Base-by-base conservation (phyloP, 2,113 vertebrate genomes). In the Corydoras sp. region DNA sequence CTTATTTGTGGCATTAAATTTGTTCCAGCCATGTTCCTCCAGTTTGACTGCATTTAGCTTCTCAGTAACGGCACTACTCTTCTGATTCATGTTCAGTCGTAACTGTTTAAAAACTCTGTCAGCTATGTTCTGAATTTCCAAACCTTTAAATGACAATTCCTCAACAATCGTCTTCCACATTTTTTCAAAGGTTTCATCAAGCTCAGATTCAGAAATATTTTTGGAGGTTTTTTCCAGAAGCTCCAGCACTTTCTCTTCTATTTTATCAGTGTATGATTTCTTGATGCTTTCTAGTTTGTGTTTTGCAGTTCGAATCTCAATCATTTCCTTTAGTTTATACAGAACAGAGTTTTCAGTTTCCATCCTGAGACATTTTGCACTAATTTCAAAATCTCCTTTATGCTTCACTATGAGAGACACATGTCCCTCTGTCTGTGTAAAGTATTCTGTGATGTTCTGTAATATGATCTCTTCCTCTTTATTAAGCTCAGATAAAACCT, bases 401-500 rank as follows among this genome's bases (percentile, higher is more conserved):
- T 83, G 79, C 68, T 58, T 49, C 75, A 85, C 85, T 35, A 86
- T 77, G 0, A 88, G 78, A 32, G 78, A 0, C 49, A 84, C 78
- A 71, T 85, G 77, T 2, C 68, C 60, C 0, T 83, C 77, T 55
- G 53, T 77, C 71, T 84, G 73, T 12, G 81, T 30, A 30, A 81
- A 88, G 71, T 84, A 88, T 10, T 79, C 0, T 2, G 3, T 15
- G 0, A 88, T 56, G 10, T 85, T 79, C 0, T 74, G 43, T 11
- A 82, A 79, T 15, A 83, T 55, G 0, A 2, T 72, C 8, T 31
- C 76, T 63, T 86, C 80, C 81, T 69, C 35, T 24, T 63, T 4
- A 0, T 62, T 58, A 69, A 87, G 62, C 59, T 50, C 13, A 58
- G 2, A 50, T 13, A 10, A 12, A 0, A 77, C 82, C 65, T 86